A percentile compares a stretch with the other conserved stretches of the same genome.
phyloP scores from a whole-genome alignment of 1,140 invertebrate species.

The Drosophila melanica region DNA sequence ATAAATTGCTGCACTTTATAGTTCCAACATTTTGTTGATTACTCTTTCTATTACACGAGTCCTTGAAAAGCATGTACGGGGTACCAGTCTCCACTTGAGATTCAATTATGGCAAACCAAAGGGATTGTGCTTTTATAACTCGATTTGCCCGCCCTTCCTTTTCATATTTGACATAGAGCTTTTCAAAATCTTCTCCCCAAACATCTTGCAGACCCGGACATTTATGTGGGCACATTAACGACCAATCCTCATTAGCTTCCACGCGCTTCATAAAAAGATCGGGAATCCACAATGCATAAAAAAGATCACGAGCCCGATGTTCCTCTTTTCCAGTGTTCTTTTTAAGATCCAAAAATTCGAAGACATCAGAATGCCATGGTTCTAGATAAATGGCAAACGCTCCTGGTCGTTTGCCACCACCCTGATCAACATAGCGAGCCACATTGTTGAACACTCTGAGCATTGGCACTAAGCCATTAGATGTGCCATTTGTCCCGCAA shows the following conservation, averaged over 20 bases:
- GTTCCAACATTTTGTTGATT: conserved; percentile 99
- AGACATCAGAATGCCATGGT: conserved; percentile 99
- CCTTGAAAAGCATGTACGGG: conserved; percentile 99
- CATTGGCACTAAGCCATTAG: conserved; percentile 99
- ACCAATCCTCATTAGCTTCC: conserved; percentile 94
- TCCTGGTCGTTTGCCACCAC: conserved; percentile 98
- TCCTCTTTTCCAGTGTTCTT: conserved; percentile 99
- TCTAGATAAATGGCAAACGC: conserved; percentile 99
- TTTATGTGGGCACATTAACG: conserved; percentile 98
- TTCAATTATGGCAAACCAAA: conserved; percentile 98
- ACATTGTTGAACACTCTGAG: conserved; percentile 98
- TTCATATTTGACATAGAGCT: conserved; percentile 96
- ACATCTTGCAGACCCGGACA: conserved; percentile 95
- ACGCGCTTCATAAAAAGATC: conserved; percentile 99
- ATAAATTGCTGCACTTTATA: conserved; percentile 99
- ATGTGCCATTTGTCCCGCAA: conserved; percentile 96
- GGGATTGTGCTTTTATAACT: conserved; percentile 92
- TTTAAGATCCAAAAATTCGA: conserved; percentile 96
- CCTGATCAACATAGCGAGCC: conserved; percentile 98
- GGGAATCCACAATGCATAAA: conserved; percentile 99
- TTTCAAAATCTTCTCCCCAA: conserved; percentile 98
- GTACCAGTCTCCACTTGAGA: conserved; percentile 99
- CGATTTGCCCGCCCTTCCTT: conserved; percentile 89
- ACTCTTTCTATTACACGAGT: conserved; percentile 98
- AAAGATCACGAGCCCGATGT: conserved; percentile 96